Conservation (phyloP, 2,113 vertebrate genomes). For the Zootoca vivipara region DNA sequence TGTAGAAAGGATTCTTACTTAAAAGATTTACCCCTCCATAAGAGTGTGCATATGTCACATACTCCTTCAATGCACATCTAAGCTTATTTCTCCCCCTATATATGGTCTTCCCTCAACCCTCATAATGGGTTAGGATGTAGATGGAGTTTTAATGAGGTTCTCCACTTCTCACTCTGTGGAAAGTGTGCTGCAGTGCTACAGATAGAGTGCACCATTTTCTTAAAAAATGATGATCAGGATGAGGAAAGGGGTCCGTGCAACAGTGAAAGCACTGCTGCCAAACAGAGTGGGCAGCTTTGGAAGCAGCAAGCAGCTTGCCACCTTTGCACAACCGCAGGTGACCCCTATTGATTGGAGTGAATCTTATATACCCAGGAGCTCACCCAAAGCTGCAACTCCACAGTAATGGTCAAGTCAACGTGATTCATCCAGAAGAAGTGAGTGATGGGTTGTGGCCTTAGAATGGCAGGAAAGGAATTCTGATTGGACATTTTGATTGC, state of each 20-base stretch:
- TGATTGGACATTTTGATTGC: background rate
- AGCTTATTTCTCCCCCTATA: background rate
- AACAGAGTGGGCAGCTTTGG: background rate
- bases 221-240: background rate
- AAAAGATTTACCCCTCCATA: background rate
- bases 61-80: background rate
- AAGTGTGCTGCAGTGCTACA: background rate
- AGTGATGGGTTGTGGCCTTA: background rate
- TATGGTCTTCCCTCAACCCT: background rate
- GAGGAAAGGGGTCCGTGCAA: background rate
- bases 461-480: background rate
- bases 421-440: background rate
- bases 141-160: background rate
- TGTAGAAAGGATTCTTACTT: slow-evolving; percentile 3
- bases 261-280: background rate
- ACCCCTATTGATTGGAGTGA: background rate
- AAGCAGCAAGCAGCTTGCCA: background rate
- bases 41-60: background rate
- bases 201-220: background rate
- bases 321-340: background rate
- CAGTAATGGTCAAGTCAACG: background rate
- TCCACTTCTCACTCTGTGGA: background rate
- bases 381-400: background rate
- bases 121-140: background rate
- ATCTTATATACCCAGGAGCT: background rate